phyloP scores from a whole-genome alignment of 30 jellyfish, hydroid and myxozoan species.

The Hydractinia symbiolongicarpus region DNA sequence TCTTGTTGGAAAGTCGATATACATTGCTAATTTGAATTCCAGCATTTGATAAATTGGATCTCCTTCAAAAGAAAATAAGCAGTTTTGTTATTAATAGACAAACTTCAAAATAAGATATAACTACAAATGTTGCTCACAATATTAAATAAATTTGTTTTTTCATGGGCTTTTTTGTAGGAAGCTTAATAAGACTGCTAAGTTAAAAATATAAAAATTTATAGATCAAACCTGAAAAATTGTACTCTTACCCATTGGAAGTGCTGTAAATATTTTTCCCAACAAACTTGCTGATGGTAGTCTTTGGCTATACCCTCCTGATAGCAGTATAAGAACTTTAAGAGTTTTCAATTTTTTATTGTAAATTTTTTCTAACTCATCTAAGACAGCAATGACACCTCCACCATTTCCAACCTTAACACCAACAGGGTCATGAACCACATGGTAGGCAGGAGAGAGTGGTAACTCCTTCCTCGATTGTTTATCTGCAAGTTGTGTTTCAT shows the following conservation, averaged over 20 bases:
- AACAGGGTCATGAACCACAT: conserved; percentile 65
- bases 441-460: conserved; percentile 60
- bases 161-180: no score
- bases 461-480: conserved; percentile 61
- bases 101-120: no score
- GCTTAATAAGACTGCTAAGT: no score
- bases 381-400: conserved; percentile 75
- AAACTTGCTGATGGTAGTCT: conserved; percentile 87
- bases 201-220: no score
- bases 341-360: conserved; percentile 42
- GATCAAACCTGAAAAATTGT: no score
- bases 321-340: conserved; percentile 50
- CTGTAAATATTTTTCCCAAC: conserved; percentile 81
- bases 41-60: conserved; percentile 78
- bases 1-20: conserved; percentile 76
- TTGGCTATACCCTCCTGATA: conserved; percentile 94
- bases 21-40: conserved; percentile 85
- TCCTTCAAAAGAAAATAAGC: conserved; percentile 37
- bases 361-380: conserved; percentile 60
- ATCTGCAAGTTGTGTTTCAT: conserved; percentile 62
- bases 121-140: no score
- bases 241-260: conserved; percentile 75
- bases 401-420: conserved; percentile 94
- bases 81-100: no score
- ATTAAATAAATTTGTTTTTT: no score